phyloP scores from a whole-genome alignment of 2,113 vertebrate genomes.

The Zapus hudsonius region DNA sequence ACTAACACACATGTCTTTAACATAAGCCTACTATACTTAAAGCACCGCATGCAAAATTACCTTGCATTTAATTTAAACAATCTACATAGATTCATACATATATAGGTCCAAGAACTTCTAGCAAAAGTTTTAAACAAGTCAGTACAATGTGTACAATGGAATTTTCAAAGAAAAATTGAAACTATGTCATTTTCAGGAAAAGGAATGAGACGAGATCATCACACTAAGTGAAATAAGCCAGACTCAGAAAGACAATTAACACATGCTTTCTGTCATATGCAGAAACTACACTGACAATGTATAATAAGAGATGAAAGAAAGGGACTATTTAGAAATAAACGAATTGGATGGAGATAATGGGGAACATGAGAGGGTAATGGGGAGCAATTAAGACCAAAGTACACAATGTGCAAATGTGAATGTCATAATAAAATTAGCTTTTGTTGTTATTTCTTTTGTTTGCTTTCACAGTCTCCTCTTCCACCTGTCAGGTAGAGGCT shows the following conservation, averaged over 20 bases:
- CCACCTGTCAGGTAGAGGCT: no score
- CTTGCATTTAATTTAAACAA: not conserved
- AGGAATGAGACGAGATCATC: not conserved
- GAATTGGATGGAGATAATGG: no score
- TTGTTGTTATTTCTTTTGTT: not conserved
- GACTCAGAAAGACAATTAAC: not conserved
- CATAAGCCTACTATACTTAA: constrained; percentile 2
- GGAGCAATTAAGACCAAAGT: not conserved
- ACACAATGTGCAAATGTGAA: not conserved
- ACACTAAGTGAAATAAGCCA: not conserved
- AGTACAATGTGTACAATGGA: not conserved
- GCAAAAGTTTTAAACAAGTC: not conserved
- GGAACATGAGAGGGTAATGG: not conserved
- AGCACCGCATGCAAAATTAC: not conserved
- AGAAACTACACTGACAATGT: not conserved
- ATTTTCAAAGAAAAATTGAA: not conserved
- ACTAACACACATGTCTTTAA: not conserved
- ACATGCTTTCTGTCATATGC: not conserved
- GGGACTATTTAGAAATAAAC: not conserved
- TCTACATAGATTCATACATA: not conserved
- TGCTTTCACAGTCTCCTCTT: no score
- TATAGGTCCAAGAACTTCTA: not conserved
- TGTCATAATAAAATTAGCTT: not conserved
- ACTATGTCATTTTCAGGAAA: not conserved
- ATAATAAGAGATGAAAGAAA: no score